Percentiles rank a stretch among this genome's conserved stretches.
These are phyloP conservation scores for Sphaerophoria taeniata DNA, from an alignment of 2,888 invertebrate genomes.

Conservation along the genomic window DNA sequence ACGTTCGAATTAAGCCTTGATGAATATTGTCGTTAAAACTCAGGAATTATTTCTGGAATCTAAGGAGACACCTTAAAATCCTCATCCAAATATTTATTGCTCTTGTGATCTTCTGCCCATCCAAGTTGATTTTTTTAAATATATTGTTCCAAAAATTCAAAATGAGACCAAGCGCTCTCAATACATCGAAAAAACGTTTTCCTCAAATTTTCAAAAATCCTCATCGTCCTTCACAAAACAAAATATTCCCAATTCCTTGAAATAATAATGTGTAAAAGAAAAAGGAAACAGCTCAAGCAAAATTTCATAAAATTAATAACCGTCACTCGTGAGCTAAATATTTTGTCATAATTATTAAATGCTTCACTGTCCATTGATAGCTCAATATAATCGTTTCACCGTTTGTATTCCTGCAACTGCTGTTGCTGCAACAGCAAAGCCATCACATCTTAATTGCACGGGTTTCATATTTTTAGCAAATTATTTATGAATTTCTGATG, in stretches of 20 bases:
- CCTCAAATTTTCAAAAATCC: conserved; percentile 13
- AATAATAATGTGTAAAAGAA: background rate
- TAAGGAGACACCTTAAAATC: too few species aligned
- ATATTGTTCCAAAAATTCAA: too few species aligned
- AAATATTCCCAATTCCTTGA: background rate
- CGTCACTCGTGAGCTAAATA: conserved; percentile 27
- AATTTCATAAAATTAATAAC: conserved; percentile 69
- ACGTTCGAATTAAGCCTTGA: too few species aligned
- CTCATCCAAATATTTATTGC: too few species aligned
- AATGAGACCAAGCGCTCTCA: too few species aligned
- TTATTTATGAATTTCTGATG: conserved; percentile 74
- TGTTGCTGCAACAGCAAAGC: background rate
- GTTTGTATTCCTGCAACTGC: background rate
- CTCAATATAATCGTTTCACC: conserved; percentile 43
- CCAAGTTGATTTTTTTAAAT: too few species aligned
- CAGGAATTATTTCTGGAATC: too few species aligned
- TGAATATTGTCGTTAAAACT: too few species aligned
- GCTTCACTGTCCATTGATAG: conserved; percentile 55
- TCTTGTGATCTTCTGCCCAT: too few species aligned
- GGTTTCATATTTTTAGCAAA: conserved; percentile 72
- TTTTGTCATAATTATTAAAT: conserved; percentile 47
- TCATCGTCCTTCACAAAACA: background rate
- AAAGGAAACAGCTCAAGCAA: conserved; percentile 12
- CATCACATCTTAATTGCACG: conserved; percentile 68
- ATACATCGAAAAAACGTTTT: too few species aligned